These are phyloP conservation scores for Silurus aristotelis DNA, from an alignment of 2,797 vertebrate genomes.

Conservation along the genomic window DNA sequence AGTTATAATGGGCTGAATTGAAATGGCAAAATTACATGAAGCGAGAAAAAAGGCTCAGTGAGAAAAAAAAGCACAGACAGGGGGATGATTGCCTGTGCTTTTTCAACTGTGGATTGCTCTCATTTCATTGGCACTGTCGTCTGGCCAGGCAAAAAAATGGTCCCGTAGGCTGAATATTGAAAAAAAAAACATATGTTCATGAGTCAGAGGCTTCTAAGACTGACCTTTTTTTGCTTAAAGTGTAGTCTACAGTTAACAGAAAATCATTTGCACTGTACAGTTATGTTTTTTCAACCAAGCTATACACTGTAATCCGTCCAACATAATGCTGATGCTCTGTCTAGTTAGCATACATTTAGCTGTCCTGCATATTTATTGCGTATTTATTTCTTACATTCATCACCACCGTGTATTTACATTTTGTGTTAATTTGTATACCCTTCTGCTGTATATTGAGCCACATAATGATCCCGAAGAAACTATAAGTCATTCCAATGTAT, in stretches of 20 bases:
- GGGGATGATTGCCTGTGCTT: slow-evolving; percentile 42
- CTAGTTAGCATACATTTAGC: neutral
- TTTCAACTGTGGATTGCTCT: slow-evolving; percentile 33
- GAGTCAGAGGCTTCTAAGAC: neutral
- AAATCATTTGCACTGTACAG: neutral
- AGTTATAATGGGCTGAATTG: slow-evolving; percentile 45
- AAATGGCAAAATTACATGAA: slow-evolving; percentile 51
- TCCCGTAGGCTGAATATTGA: slow-evolving; percentile 21
- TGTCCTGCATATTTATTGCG: neutral
- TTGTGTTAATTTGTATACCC: neutral
- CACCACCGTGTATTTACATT: neutral
- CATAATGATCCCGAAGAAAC: neutral
- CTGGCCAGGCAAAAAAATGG: slow-evolving; percentile 6
- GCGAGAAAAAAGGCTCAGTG: slow-evolving; percentile 29
- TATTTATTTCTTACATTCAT: neutral
- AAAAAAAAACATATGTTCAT: slow-evolving; percentile 19
- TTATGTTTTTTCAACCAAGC: neutral
- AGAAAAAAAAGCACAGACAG: slow-evolving; percentile 34
- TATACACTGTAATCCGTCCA: neutral
- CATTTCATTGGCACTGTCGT: slow-evolving; percentile 30
- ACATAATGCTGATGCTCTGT: neutral
- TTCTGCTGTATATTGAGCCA: neutral
- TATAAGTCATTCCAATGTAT: neutral
- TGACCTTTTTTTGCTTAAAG: neutral
- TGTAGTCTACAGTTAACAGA: neutral